Conservation (phyloP, 1,140 invertebrate species). For the Galleria mellonella region DNA sequence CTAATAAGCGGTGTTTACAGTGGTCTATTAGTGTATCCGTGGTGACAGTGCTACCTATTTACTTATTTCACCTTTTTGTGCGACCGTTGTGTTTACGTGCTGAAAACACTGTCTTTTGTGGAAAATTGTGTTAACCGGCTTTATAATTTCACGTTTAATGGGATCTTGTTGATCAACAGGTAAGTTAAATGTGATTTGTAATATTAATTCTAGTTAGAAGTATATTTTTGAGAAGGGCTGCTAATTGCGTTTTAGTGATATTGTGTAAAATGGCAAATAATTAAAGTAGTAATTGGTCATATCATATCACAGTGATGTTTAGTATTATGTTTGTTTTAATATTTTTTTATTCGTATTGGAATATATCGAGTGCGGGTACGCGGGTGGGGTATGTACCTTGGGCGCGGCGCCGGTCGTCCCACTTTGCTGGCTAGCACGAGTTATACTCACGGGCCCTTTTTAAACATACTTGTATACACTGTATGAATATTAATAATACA, state of each 20-base stretch:
- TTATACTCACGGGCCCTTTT: no score
- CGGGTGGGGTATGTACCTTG: constrained; percentile 12
- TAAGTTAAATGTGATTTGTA: constrained; percentile 20
- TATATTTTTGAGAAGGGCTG: no score
- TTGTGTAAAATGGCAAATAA: not conserved
- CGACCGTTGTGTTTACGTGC: constrained; percentile 65
- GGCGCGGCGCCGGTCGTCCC: constrained; percentile 31
- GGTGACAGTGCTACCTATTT: constrained; percentile 44
- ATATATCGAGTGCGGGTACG: constrained; percentile 12
- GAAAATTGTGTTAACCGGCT: constrained; percentile 34
- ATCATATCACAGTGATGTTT: no score
- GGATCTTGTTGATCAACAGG: constrained; percentile 67
- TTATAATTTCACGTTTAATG: constrained; percentile 51
- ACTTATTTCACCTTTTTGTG: constrained; percentile 59
- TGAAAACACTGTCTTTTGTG: constrained; percentile 34
- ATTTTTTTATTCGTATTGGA: constrained; percentile 25
- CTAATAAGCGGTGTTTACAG: constrained; percentile 39
- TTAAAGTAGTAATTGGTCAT: not conserved
- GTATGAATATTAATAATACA: no score
- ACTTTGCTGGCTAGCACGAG: constrained; percentile 8
- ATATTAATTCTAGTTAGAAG: no score
- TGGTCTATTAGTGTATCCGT: constrained; percentile 64
- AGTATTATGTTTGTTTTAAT: constrained; percentile 7
- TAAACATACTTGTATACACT: no score
- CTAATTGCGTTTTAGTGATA: no score